A percentile compares a stretch with the other conserved stretches of the same genome.
Evolutionary conservation across 2,888 invertebrate species (phyloP).

Genomic region (Lordiphosa fenestrarum): DNA sequence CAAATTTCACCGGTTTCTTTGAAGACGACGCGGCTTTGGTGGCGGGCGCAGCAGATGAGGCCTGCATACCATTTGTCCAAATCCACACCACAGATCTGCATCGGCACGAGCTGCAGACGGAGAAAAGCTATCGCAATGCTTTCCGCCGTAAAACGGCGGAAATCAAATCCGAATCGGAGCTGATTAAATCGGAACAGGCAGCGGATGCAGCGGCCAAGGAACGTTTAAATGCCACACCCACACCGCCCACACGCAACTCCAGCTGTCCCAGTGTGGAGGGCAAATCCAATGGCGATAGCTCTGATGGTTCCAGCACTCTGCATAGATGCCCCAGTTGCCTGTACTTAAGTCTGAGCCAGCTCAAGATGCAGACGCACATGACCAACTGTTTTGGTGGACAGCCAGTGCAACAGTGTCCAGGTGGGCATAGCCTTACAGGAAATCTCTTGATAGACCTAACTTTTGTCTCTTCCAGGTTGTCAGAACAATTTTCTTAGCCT

Average conservation of each 20-base stretch:
- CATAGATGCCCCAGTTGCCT: slow-evolving; percentile 76
- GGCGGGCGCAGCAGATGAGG: slow-evolving; percentile 3
- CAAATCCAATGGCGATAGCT: slow-evolving; percentile 19
- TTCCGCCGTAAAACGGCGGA: slow-evolving; percentile 73
- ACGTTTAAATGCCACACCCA: slow-evolving; percentile 70
- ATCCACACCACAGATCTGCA: slow-evolving; percentile 78
- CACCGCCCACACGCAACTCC: slow-evolving; percentile 59
- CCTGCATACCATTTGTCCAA: slow-evolving; percentile 76
- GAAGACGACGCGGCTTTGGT: slow-evolving; percentile 53
- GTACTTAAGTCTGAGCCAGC: slow-evolving; percentile 70
- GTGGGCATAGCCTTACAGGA: slow-evolving; percentile 26
- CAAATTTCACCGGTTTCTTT: slow-evolving; percentile 49
- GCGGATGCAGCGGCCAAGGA: slow-evolving; percentile 69
- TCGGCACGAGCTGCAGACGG: slow-evolving; percentile 64
- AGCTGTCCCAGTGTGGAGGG: slow-evolving; percentile 37
- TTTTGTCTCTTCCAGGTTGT: slow-evolving; percentile 80
- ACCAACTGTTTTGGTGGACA: slow-evolving; percentile 62
- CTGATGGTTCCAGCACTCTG: slow-evolving; percentile 20
- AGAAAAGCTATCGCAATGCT: slow-evolving; percentile 72
- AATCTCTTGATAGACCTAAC: not conserved
- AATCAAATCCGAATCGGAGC: slow-evolving; percentile 79
- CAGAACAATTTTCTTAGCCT: slow-evolving; percentile 84
- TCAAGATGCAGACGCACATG: slow-evolving; percentile 45
- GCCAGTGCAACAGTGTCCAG: slow-evolving; percentile 84
- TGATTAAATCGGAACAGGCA: slow-evolving; percentile 78